Conservation (phyloP, 2,888 invertebrate species). For the Stenoptilia bipunctidactyla region DNA sequence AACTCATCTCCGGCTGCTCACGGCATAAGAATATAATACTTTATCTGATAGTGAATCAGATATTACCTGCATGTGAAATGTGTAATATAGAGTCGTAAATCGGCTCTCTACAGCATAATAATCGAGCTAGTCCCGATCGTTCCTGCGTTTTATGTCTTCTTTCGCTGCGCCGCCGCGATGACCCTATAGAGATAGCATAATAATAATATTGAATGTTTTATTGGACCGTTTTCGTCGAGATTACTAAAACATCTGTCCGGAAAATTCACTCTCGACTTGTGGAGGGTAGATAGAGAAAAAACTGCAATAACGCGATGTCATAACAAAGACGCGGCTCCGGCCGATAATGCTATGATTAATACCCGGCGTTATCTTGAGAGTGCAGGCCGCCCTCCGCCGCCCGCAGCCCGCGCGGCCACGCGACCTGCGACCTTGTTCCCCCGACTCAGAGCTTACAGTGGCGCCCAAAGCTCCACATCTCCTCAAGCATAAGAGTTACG, state of each 20-base stretch:
- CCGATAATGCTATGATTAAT: constrained; percentile 71
- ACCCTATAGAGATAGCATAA: constrained; percentile 17
- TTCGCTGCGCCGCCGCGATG: constrained; percentile 2
- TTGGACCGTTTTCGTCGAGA: constrained; percentile 35
- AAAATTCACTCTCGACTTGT: constrained; percentile 61
- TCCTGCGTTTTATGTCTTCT: constrained; percentile 12
- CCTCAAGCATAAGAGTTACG: constrained; percentile 63
- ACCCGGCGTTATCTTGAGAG: constrained; percentile 66
- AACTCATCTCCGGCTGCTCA: no score
- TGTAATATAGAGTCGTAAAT: no score
- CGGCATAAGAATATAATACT: no score
- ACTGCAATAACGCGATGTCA: constrained; percentile 69
- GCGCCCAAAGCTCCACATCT: constrained; percentile 31
- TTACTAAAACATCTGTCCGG: constrained; percentile 69
- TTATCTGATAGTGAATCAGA: no score
- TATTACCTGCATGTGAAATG: no score
- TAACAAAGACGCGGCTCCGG: constrained; percentile 63
- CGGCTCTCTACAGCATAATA: no score
- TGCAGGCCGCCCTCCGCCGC: constrained; percentile 42
- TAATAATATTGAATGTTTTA: constrained; percentile 56
- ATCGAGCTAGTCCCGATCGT: background rate
- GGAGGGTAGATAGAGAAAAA: constrained; percentile 65
- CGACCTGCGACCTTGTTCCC: background rate
- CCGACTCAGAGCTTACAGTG: no score
- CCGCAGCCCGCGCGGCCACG: constrained; percentile 9